Conservation (phyloP, 92 coral and sea anemone genomes). For the Muricea muricata region DNA sequence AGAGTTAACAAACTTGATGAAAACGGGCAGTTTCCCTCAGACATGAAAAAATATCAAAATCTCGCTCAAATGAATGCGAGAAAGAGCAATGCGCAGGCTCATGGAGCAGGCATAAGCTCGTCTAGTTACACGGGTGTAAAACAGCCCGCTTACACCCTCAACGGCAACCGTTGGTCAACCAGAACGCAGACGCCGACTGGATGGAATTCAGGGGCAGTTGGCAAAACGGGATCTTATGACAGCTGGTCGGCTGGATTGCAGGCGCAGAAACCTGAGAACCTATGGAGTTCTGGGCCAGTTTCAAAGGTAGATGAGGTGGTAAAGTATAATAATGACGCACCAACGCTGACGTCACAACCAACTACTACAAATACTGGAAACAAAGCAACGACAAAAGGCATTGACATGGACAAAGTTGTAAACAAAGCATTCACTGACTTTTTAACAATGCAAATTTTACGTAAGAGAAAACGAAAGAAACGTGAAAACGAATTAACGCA, state of each 20-base stretch:
- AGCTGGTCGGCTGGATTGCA: neutral
- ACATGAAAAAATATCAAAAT: neutral
- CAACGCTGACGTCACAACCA: neutral
- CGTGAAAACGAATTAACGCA: conserved; percentile 2
- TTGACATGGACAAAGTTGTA: conserved; percentile 44
- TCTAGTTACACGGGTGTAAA: neutral
- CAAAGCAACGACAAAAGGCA: neutral
- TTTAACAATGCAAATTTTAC: conserved; percentile 13
- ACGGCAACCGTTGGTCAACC: conserved; percentile 27
- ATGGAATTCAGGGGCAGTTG: neutral
- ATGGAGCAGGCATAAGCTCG: neutral
- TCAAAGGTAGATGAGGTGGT: conserved; percentile 42
- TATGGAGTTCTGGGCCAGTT: neutral
- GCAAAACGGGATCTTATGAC: neutral
- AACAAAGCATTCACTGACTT: conserved; percentile 35
- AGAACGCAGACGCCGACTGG: conserved; percentile 7
- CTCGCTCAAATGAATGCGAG: neutral
- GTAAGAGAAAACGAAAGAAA: conserved; percentile 21
- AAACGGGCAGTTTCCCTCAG: conserved; percentile 39
- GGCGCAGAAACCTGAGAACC: neutral
- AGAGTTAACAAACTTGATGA: neutral
- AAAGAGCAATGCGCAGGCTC: neutral
- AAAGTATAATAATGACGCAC: conserved; percentile 27
- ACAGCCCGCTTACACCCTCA: neutral
- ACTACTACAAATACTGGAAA: conserved; percentile 20